Conservation (phyloP, 2,113 vertebrate species). For the Aplodontia rufa region DNA sequence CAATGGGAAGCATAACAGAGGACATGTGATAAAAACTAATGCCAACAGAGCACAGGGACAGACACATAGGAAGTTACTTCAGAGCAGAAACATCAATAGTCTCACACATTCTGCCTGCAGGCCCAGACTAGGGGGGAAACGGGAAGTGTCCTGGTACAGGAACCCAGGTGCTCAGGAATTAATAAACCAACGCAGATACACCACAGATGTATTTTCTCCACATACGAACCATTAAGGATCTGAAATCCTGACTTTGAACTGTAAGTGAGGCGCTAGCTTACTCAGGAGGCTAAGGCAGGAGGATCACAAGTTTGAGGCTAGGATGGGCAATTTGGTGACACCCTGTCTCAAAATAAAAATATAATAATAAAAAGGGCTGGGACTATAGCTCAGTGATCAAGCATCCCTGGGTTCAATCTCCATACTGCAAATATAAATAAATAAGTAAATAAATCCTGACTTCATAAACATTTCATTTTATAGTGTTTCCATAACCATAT, state of each 20-base stretch:
- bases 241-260: not conserved
- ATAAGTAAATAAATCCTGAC: not conserved
- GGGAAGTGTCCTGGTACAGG: not conserved
- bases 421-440: not conserved
- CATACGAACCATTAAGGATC: not conserved
- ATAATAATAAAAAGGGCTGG: not conserved
- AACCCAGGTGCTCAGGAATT: not conserved
- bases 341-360: not conserved
- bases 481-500: slow-evolving; percentile 39
- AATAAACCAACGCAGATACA: not conserved
- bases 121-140: accelerated
- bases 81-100: accelerated
- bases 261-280: not conserved
- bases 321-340: not conserved
- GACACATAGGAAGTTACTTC: not conserved
- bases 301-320: not conserved
- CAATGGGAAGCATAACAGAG: not conserved
- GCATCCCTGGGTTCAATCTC: not conserved
- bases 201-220: not conserved
- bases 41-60: not conserved
- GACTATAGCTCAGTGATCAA: not conserved
- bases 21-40: not conserved
- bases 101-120: not conserved
- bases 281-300: not conserved
- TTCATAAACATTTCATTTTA: not conserved